These are phyloP conservation scores for Pterobdella sp. DNA, from an alignment of 2,888 invertebrate species.

Conservation along the genomic window DNA sequence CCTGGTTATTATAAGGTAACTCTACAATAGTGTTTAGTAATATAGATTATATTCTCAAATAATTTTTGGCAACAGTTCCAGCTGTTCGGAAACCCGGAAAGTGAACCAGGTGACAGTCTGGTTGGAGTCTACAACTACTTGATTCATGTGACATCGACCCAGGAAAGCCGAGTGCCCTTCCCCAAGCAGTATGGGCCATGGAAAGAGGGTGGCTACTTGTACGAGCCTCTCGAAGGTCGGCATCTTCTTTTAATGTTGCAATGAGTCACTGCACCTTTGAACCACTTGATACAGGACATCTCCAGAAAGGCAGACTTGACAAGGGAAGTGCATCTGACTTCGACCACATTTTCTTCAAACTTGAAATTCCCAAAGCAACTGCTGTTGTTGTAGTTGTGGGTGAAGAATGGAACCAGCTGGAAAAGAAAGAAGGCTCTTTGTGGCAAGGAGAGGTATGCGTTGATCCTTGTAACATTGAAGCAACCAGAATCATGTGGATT, in stretches of 20 bases:
- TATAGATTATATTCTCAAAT: background rate
- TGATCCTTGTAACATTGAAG: no score
- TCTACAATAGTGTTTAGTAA: background rate
- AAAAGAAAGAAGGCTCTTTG: slow-evolving; percentile 38
- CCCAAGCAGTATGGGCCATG: slow-evolving; percentile 52
- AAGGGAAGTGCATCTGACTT: slow-evolving; percentile 38
- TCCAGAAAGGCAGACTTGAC: slow-evolving; percentile 30
- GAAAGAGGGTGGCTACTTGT: slow-evolving; percentile 52
- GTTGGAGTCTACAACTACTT: slow-evolving; percentile 52
- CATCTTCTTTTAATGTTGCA: background rate
- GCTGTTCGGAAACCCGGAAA: slow-evolving; percentile 47
- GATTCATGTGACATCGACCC: slow-evolving; percentile 45
- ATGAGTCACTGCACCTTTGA: background rate
- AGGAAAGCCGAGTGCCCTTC: slow-evolving; percentile 42
- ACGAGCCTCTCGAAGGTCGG: slow-evolving; percentile 42
- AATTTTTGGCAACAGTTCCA: slow-evolving; percentile 40
- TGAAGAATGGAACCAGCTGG: slow-evolving; percentile 49
- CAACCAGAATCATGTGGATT: no score
- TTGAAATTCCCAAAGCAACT: slow-evolving; percentile 45
- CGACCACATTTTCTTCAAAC: slow-evolving; percentile 40
- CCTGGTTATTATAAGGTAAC: slow-evolving; percentile 47
- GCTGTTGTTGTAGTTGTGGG: slow-evolving; percentile 49
- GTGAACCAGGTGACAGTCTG: slow-evolving; percentile 47
- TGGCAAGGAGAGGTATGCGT: slow-evolving; percentile 49
- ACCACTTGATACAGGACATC: slow-evolving; percentile 24